Evolutionary conservation across 30 jellyfish, hydroid and myxozoan genomes (phyloP), one percentile per base, ranked within the genome.

Genomic region (Pelagia noctiluca): DNA sequence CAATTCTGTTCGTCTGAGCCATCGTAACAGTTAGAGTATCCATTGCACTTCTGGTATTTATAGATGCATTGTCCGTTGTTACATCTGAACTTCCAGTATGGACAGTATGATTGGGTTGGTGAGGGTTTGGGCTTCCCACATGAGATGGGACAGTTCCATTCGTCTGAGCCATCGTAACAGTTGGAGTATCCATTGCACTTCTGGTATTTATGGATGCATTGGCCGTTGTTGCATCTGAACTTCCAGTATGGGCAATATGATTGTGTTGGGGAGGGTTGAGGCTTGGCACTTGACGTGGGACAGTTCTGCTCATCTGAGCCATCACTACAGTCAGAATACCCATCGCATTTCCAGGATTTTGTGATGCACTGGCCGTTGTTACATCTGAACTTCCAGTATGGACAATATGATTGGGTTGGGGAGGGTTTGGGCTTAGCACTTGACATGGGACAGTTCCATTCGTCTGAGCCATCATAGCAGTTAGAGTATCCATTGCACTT

Each of bases 11-110:
- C 57, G 57, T 42, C 57, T 42, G 57, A 69, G 38, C 82, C 82
- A 71, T 88, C 94, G 25, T 18, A 38, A 50, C 97, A 88, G 35
- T 88, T 80, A 0, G 74, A 48, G 21, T 2, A 30, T 3, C 97
- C 97, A 73, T 89, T 61, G 71, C 97, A 89, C 75, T 42, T 61
- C 32, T 28, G 24, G 3, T 10, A n/a, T 5, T 8, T 37, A 37
- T 31, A 19, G 35, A 89, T 89, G 79, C 97, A 89, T 12, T 28
- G 49, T 1, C 83, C 83, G 46, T 36, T 70, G 0, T 70, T 31
- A 24, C 83, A 70, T 38, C 66, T 70, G 66, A 33, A 70, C 24
- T 48, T 42, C 83, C 83, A 70, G 28, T 42, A 70, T 46, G 83
- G 83, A 24, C 83, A 70, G 18, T 67, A 28, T n/a, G 57, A 42